A percentile compares a stretch with the other conserved stretches of the same genome.
Conservation (phyloP, 1,140 invertebrate species). For the Pteromalus puparum region DNA sequence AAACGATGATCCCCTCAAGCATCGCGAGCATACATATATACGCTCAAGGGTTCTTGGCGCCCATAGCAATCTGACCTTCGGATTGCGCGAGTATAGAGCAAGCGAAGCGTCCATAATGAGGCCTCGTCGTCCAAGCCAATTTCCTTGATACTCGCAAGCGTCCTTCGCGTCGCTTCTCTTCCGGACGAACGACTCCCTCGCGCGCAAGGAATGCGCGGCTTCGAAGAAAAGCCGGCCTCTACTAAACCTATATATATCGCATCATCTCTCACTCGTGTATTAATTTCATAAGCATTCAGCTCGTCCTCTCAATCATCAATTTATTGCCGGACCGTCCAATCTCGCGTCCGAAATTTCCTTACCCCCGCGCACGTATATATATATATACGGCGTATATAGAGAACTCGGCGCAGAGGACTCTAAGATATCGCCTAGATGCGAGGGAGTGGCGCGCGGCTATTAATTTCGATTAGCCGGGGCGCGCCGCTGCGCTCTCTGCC, state of each 20-base stretch:
- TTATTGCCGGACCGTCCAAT: conserved; percentile 66
- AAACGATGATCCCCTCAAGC: neutral
- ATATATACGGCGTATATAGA: neutral
- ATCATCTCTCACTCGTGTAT: conserved; percentile 61
- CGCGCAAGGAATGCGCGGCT: conserved; percentile 68
- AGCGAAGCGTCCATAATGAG: conserved; percentile 45
- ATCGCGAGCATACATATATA: neutral
- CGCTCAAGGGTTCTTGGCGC: neutral
- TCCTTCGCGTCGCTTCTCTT: conserved; percentile 65
- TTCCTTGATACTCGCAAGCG: conserved; percentile 70
- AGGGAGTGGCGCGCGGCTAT: conserved; percentile 61
- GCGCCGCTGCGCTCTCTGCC: too few species aligned
- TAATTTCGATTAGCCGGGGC: conserved; percentile 62
- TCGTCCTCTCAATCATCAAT: conserved; percentile 68
- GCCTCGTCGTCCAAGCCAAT: conserved; percentile 63
- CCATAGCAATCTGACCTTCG: neutral
- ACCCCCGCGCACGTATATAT: too few species aligned
- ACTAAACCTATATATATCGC: too few species aligned
- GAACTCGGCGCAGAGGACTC: conserved; percentile 8
- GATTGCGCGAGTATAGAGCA: neutral
- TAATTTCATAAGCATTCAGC: conserved; percentile 72
- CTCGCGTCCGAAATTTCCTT: conserved; percentile 45
- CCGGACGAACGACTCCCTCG: conserved; percentile 62
- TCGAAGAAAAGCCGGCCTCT: conserved; percentile 54
- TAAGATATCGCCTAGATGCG: conserved; percentile 67